phyloP scores from a whole-genome alignment of 2,888 invertebrate species.

The Apotomis betuletana region DNA sequence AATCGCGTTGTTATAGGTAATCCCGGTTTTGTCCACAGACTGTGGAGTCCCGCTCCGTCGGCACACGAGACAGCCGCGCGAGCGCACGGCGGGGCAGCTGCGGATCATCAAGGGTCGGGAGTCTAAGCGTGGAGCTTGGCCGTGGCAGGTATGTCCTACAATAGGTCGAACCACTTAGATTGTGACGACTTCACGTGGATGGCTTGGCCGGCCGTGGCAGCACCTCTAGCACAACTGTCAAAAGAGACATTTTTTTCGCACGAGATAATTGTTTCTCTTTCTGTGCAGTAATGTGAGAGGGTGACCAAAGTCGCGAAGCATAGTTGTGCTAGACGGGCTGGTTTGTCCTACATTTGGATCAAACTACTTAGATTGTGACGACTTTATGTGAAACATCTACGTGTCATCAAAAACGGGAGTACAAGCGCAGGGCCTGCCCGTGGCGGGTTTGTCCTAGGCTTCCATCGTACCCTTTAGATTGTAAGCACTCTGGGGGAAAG shows the following conservation, averaged over 20 bases:
- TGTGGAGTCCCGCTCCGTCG: slow-evolving; percentile 87
- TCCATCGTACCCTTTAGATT: neutral
- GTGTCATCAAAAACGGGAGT: slow-evolving; percentile 91
- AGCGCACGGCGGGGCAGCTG: slow-evolving; percentile 80
- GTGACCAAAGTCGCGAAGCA: no score
- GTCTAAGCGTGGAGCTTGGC: slow-evolving; percentile 91
- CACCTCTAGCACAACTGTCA: no score
- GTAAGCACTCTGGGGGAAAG: neutral
- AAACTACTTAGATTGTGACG: slow-evolving; percentile 85
- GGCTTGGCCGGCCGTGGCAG: neutral
- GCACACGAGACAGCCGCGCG: slow-evolving; percentile 83
- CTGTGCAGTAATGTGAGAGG: no score
- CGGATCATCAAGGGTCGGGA: slow-evolving; percentile 91
- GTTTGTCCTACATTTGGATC: neutral
- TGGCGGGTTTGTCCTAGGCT: slow-evolving; percentile 85
- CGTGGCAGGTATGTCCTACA: slow-evolving; percentile 87
- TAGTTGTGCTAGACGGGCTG: no score
- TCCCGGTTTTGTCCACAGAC: slow-evolving; percentile 69
- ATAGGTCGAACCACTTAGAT: neutral
- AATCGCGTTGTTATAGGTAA: no score
- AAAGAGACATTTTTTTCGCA: no score
- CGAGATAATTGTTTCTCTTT: no score
- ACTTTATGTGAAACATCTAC: slow-evolving; percentile 86
- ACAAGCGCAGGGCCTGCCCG: slow-evolving; percentile 91
- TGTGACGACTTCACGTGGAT: neutral